phyloP scores from a whole-genome alignment of 2,113 vertebrate genomes.

The Hippocampus zosterae region DNA sequence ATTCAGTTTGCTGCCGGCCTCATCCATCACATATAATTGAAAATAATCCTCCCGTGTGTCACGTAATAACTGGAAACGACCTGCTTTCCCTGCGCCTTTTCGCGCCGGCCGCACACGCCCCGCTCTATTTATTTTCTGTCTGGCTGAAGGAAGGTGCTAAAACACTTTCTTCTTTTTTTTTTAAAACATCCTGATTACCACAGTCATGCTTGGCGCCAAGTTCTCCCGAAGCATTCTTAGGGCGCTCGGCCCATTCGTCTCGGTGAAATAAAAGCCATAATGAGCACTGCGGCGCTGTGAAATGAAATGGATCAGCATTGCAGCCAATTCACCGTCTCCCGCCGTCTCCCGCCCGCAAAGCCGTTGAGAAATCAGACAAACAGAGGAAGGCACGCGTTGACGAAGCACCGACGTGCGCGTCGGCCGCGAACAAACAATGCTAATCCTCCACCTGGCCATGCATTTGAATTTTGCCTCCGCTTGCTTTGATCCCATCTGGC shows the following conservation, averaged over 20 bases:
- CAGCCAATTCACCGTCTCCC: background rate
- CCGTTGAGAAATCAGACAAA: background rate
- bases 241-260: background rate
- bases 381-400: background rate
- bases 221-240: background rate
- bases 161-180: slow-evolving; percentile 11
- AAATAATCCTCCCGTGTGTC: background rate
- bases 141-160: slow-evolving; percentile 32
- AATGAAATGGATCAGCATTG: background rate
- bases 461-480: background rate
- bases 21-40: background rate
- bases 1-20: background rate
- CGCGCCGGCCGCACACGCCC: background rate
- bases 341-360: background rate
- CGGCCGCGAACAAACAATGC: slow-evolving; percentile 10
- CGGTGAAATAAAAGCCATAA: background rate
- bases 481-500: slow-evolving; percentile 42
- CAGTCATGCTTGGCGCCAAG: background rate
- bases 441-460: slow-evolving; percentile 19
- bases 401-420: background rate
- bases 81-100: background rate
- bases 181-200: background rate
- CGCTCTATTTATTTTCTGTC: slow-evolving; percentile 21
- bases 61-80: background rate
- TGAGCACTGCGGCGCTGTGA: background rate